phyloP scores from a whole-genome alignment of 37 sponge, comb jelly and placozoan genomes.

The Aplysina aerophoba region DNA sequence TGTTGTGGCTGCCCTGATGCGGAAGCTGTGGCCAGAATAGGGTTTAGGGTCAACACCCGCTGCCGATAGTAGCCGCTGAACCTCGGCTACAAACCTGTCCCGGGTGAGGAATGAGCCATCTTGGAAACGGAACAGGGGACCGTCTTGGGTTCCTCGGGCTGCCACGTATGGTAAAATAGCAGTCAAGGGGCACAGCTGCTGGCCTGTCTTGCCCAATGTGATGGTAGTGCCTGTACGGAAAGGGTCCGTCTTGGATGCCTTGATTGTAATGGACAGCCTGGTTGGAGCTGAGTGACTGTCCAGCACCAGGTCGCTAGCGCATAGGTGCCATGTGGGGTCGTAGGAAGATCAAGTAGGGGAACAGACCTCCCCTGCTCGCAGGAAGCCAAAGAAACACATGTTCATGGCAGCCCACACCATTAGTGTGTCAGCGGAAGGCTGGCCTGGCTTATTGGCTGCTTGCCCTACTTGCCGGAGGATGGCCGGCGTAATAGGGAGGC shows the following conservation, averaged over 20 bases:
- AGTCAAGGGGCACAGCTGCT: conserved; percentile 16
- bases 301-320: conserved; percentile 10
- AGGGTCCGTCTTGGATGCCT: conserved; percentile 46
- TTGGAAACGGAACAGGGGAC: conserved; percentile 16
- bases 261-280: neutral
- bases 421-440: too few relatives aligned
- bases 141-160: neutral
- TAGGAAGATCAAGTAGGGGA: conserved; percentile 3
- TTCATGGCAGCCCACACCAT: conserved; percentile 58
- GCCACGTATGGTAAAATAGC: conserved; percentile 1
- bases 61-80: neutral
- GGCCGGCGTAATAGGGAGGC: too few relatives aligned
- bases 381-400: conserved; percentile 46
- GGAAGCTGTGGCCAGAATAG: conserved; percentile 27
- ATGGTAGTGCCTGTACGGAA: conserved; percentile 14
- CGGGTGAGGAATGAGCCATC: conserved; percentile 28
- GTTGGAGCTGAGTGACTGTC: conserved; percentile 16
- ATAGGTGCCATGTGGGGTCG: conserved; percentile 19
- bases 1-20: conserved; percentile 31
- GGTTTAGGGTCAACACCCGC: neutral
- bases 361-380: conserved; percentile 33
- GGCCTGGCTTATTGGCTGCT: too few relatives aligned
- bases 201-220: neutral
- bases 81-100: neutral
- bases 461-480: too few relatives aligned